Evolutionary conservation across 2,113 vertebrate genomes (phyloP).

Genomic region (Psettodes erumei): DNA sequence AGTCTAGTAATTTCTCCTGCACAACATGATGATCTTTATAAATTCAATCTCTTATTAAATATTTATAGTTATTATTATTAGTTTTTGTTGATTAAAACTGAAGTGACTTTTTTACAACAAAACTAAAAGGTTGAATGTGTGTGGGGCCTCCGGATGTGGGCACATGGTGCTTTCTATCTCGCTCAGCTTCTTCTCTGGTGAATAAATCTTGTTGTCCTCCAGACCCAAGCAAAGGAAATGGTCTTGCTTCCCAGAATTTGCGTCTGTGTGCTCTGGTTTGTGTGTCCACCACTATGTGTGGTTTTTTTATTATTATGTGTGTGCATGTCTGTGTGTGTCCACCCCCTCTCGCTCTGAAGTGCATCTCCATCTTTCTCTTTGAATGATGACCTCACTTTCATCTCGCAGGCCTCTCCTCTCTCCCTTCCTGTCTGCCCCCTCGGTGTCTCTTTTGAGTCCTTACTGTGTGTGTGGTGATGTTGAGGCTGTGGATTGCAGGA

Average conservation of each 20-base stretch:
- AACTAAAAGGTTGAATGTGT: neutral
- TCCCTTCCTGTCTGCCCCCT: conserved; percentile 39
- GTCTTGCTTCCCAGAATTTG: conserved; percentile 23
- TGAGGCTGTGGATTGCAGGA: conserved; percentile 52
- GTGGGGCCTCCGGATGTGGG: neutral
- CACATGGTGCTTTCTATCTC: neutral
- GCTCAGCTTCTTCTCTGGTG: neutral
- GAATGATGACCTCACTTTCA: conserved; percentile 53
- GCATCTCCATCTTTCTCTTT: conserved; percentile 37
- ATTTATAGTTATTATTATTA: neutral
- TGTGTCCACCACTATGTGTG: conserved; percentile 4
- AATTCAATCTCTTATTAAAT: neutral
- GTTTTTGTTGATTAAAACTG: no score
- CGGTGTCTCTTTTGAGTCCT: conserved; percentile 12
- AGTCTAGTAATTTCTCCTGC: neutral
- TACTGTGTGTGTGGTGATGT: neutral
- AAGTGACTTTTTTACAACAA: neutral
- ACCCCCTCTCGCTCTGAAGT: conserved; percentile 29
- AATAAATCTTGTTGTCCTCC: conserved; percentile 29
- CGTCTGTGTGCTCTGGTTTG: conserved; percentile 11
- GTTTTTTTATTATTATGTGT: conserved; percentile 23
- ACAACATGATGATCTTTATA: neutral
- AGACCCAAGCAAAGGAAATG: conserved; percentile 11
- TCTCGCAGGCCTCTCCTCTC: conserved; percentile 28
- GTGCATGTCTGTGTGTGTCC: conserved; percentile 30